Evolutionary conservation across 2,888 invertebrate genomes (phyloP).

Genomic region (Phytoseiulus persimilis): DNA sequence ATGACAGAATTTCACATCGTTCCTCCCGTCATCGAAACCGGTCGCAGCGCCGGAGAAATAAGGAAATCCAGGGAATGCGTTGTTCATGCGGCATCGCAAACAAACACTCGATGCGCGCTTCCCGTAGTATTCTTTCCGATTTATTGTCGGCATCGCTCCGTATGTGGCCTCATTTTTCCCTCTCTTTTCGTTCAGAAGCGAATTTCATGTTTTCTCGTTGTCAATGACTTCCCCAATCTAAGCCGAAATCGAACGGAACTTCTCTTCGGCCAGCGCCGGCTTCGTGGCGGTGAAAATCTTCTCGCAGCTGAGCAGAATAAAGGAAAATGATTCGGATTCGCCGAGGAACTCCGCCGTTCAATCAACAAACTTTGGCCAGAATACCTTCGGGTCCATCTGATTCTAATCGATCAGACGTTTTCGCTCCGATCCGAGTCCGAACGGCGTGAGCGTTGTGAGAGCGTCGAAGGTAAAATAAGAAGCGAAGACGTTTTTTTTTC

Average conservation of each 20-base stretch:
- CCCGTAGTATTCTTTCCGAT: background rate
- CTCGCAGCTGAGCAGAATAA: background rate
- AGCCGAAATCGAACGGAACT: background rate
- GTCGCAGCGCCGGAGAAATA: no score
- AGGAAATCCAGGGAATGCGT: background rate
- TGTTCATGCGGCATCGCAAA: background rate
- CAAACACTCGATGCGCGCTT: background rate
- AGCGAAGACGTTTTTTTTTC: background rate
- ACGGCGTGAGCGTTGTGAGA: background rate
- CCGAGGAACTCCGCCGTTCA: background rate
- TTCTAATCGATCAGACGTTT: background rate
- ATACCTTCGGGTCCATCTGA: background rate
- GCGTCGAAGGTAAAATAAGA: background rate
- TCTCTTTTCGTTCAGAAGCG: background rate
- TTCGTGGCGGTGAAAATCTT: background rate
- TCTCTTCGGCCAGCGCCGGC: background rate
- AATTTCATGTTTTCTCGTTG: background rate
- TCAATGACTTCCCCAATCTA: conserved; percentile 5
- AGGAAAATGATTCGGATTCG: background rate
- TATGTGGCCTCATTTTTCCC: background rate
- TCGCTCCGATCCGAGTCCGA: background rate
- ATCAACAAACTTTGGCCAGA: background rate
- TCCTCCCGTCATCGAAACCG: no score
- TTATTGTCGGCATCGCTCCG: background rate
- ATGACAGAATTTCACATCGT: no score